Conservation (phyloP, 2,888 invertebrate species). For the Cataglyphis rosenhaueri region DNA sequence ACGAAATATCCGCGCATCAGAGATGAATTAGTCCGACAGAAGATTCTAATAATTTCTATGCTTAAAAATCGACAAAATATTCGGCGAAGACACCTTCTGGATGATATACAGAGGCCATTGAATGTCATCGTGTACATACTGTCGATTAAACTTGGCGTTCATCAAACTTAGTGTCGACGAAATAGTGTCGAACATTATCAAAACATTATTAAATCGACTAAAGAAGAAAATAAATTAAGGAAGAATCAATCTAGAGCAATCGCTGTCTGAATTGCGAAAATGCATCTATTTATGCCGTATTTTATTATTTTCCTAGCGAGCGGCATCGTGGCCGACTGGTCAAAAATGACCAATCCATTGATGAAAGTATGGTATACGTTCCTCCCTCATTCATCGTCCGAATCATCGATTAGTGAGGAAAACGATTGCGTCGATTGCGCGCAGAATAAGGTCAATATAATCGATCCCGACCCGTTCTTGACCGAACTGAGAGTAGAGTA, state of each 20-base stretch:
- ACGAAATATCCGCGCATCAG: not conserved
- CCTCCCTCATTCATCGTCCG: conserved; percentile 14
- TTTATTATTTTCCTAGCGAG: conserved; percentile 54
- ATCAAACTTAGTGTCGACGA: not conserved
- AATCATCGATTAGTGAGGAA: conserved; percentile 33
- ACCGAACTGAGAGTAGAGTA: conserved; percentile 92
- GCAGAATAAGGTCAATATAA: conserved; percentile 76
- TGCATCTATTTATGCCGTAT: conserved; percentile 55
- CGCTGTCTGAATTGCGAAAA: conserved; percentile 48
- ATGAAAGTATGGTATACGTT: conserved; percentile 79
- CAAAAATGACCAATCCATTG: conserved; percentile 76
- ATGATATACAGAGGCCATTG: not conserved
- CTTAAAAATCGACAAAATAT: not conserved
- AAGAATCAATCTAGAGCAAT: not conserved
- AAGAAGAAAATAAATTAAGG: not conserved
- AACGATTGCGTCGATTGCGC: conserved; percentile 78
- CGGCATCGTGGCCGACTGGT: conserved; percentile 71
- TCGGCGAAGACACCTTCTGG: not conserved
- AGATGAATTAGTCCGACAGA: not conserved
- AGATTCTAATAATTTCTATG: not conserved
- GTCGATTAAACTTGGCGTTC: not conserved
- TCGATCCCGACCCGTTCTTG: conserved; percentile 83
- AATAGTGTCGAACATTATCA: not conserved
- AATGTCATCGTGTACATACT: not conserved
- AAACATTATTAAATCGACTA: not conserved